Evolutionary conservation across 2,113 vertebrate species (phyloP), one percentile per base, ranked within the genome.

Genomic region (Aspidoscelis tigris): DNA sequence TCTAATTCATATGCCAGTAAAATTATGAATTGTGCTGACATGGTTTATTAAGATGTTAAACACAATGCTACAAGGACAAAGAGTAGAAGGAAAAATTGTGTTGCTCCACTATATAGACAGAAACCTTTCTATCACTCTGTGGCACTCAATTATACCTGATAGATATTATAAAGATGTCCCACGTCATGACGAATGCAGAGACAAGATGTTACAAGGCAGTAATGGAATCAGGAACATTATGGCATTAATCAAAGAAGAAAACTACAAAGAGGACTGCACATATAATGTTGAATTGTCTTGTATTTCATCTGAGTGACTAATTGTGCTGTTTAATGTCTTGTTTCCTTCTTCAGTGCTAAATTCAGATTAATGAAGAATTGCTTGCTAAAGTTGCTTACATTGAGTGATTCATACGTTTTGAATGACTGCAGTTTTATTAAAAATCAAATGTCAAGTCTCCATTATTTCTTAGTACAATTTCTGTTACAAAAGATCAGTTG

Each of bases 331-430:
- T 78, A 84, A 79, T 80, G 44, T 66, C 61, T 2, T 21, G 84
- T 82, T 85, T 91, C 76, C 41, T 84, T 64, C 39, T 78, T 89
- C 90, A 82, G 82, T 86, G 89, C 90, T 90, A 89, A 86, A 78
- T 84, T 87, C 66, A 87, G 84, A 86, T 90, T 85, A 73, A 80
- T 88, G 90, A 91, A 78, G 88, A 86, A 83, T 86, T 68, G 24
- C 11, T 84, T 41, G 82, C 55, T 64, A 61, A 12, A 64, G 58
- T 12, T 65, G 21, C 41, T 69, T 69, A 69, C 20, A 33, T 5
- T 69, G 68, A 69, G 68, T 69, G 68, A 69, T 33, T 69, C 11
- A 69, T 39, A 69, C 12, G 4, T 69, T 69, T 69, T 69, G 68
- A 69, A 69, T 69, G 68, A 33, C 68, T 4, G 68, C 68, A 33